A percentile compares a stretch with the other conserved stretches of the same genome.
These are phyloP conservation scores for Pteromalus puparum DNA, from an alignment of 1,140 invertebrate species.

Conservation along the genomic window DNA sequence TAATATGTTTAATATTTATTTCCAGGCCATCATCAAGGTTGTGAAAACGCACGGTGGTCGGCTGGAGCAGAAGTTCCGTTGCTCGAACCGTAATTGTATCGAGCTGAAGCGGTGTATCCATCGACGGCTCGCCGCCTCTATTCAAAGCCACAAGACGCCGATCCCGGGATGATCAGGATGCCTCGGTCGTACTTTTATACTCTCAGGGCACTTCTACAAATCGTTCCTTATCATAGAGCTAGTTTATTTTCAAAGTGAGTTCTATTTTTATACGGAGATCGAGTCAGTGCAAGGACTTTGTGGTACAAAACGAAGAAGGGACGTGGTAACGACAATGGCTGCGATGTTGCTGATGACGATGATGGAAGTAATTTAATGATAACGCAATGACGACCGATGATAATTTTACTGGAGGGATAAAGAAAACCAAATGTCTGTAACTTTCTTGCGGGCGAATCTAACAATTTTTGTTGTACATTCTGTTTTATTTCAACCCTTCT, in stretches of 20 bases:
- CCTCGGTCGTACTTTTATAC: constrained; percentile 47
- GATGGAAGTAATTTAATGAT: constrained; percentile 12
- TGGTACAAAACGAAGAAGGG: constrained; percentile 41
- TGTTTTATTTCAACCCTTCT: constrained; percentile 6
- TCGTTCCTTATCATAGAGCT: constrained; percentile 54
- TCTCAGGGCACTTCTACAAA: constrained; percentile 52
- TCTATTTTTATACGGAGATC: constrained; percentile 53
- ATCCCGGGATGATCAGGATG: constrained; percentile 51
- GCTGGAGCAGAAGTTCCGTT: constrained; percentile 47
- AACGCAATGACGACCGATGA: constrained; percentile 2
- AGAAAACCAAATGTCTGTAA: constrained; percentile 39
- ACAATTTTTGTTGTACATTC: constrained; percentile 11
- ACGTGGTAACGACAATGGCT: neutral
- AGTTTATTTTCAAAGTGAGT: constrained; percentile 55
- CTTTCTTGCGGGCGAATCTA: constrained; percentile 26
- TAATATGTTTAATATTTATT: neutral
- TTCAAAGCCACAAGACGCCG: constrained; percentile 46
- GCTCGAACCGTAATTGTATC: constrained; percentile 38
- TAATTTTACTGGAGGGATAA: neutral
- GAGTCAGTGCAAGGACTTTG: constrained; percentile 45
- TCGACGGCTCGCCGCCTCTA: constrained; percentile 48
- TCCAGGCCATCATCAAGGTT: constrained; percentile 45
- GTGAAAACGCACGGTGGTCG: constrained; percentile 45
- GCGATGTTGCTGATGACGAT: neutral
- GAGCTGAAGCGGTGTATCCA: constrained; percentile 44